Conservation (phyloP, 2,797 vertebrate species). For the Psittacula derbiana region DNA sequence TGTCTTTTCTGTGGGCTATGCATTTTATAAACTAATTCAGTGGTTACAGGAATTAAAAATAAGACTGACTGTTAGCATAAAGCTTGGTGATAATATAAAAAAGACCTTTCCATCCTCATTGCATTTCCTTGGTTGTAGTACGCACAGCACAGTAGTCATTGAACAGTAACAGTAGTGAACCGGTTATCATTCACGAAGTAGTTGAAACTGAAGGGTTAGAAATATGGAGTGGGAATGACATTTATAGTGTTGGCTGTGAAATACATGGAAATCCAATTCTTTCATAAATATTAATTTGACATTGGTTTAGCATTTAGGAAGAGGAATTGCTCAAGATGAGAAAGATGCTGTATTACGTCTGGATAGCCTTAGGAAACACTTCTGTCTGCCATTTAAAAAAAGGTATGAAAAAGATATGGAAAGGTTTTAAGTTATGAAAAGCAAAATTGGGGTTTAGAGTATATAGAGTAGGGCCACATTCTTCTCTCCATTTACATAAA, state of each 20-base stretch:
- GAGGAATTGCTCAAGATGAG: constrained; percentile 10
- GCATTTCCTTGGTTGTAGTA: neutral
- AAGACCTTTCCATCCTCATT: fast-evolving
- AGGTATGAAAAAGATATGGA: neutral
- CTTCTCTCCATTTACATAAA: neutral
- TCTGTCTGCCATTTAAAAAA: neutral
- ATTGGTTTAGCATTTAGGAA: constrained; percentile 13
- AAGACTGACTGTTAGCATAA: neutral
- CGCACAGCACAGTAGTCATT: neutral
- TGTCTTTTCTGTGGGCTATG: neutral
- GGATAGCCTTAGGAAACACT: neutral
- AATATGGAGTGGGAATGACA: neutral
- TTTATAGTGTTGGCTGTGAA: neutral
- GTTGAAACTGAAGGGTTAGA: neutral
- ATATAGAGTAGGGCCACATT: neutral
- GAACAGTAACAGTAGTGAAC: neutral
- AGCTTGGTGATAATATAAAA: neutral
- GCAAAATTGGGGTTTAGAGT: neutral
- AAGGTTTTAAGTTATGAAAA: neutral
- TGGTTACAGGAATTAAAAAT: neutral
- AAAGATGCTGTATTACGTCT: neutral
- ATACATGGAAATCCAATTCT: neutral
- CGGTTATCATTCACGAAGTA: neutral
- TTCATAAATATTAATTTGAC: constrained; percentile 29
- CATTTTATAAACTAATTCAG: neutral